Conservation (phyloP, 2,113 vertebrate genomes). For the Leucopsar rothschildi region DNA sequence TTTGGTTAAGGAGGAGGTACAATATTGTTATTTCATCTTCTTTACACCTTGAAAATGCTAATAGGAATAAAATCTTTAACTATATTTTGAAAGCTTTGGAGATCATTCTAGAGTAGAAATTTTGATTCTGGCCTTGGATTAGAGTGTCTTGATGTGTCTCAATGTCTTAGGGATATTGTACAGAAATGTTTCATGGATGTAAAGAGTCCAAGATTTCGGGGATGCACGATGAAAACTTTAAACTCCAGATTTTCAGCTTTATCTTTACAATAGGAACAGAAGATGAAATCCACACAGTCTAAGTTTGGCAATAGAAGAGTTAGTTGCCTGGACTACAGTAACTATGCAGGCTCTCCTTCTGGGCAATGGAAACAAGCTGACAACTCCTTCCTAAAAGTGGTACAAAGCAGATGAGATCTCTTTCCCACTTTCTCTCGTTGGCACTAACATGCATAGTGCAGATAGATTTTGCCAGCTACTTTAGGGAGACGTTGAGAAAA, state of each 20-base stretch:
- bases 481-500: background rate
- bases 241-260: background rate
- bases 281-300: background rate
- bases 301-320: background rate
- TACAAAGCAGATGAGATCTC: background rate
- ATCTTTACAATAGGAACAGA: background rate
- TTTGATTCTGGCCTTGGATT: background rate
- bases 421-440: background rate
- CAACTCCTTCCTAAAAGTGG: background rate
- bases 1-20: background rate
- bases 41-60: background rate
- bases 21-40: background rate
- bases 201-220: background rate
- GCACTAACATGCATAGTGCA: background rate
- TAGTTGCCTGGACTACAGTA: slow-evolving; percentile 34
- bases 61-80: background rate
- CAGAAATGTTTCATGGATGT: background rate
- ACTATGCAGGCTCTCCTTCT: background rate
- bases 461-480: background rate
- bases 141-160: background rate
- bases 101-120: background rate
- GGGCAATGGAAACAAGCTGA: background rate
- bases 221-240: background rate
- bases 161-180: background rate
- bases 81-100: background rate